Evolutionary conservation across 2,888 invertebrate genomes (phyloP), one percentile per base, ranked within the genome.

Genomic region (Mesorhabditis sp.): DNA sequence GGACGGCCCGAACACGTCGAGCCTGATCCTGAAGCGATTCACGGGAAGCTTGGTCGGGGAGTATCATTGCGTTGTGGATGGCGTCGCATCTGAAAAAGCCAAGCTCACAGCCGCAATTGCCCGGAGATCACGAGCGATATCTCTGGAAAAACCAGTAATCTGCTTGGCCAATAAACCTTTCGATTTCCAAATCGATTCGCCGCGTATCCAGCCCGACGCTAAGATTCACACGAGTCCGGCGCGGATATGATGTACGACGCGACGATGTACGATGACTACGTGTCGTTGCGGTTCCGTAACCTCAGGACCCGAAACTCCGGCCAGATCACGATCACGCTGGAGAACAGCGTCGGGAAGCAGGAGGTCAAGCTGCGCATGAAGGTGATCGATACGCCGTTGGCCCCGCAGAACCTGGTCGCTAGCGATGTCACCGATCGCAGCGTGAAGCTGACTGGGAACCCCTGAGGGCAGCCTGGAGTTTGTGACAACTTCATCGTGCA

Each of bases 51-150:
- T 72, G 61, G 68, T 73, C 45, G 79, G 79, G n/a, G 70, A 70
- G 28, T 79, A 79, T 65, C 79, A 79, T 58, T 74, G 74, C 4
- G 64, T 79, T 4, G 73, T 79, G n/a, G 79, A 79, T 66, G 75
- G 71, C 28, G 70, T 66, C 4, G 77, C 74, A 62, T 76, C 76
- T 63, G 67, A 74, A 42, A 76, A 76, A 5, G 79, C 77, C 1
- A 67, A 66, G 15, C 28, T 79, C 1, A 69, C 72, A 4, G 79
- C 77, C 4, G 73, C 74, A 13, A 69, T 76, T 7, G 72, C 72
- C 5, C 28, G 28, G 28, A 28, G 28, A 28, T 28, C 28, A 28
- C 28, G 1, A 28, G 28, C 28, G 28, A 28, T 28, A 28, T 28
- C 28, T 28, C 28, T 28, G 28, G 28, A 28, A 28, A 28, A 28